Evolutionary conservation across 1,140 invertebrate genomes (phyloP), one percentile per base, ranked within the genome.

Genomic region (Temnothorax nylanderi): DNA sequence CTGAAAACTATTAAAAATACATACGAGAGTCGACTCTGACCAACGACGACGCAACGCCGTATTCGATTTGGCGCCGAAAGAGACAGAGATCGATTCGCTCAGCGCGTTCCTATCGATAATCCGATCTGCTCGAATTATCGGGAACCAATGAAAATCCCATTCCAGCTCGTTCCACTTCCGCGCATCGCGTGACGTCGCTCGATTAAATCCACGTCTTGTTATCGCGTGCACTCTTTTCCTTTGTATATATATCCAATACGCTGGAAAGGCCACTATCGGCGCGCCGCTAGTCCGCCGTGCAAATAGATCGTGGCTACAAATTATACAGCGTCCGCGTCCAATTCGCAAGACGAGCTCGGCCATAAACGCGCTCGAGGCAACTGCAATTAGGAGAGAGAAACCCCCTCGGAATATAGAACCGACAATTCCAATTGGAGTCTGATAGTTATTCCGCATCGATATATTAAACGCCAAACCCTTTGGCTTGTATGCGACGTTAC

Each of bases 151-250:
- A 78, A 78, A 72, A 56, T 81, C 51, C 34, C 65, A 65, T 89
- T 88, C 67, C 67, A 26, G 18, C 26, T 47, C 80, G 54, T 84
- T 77, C 62, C 71, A 64, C 69, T 71, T 75, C 56, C 56, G 72
- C 71, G 58, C 47, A 65, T 72, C 86, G 58, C 44, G 71, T 89
- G 85, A 89, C 72, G 71, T 71, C 47, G 84, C 51, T 51, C 87
- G 88, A 90, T 90, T 90, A 89, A 90, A 65, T 88, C 74, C 34
- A 69, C 84, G 58, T 87, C 87, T 80, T 60, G 87, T 90, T 90
- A 72, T 77, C 80, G 80, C 80, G 69, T 84, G 80, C 54, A 51
- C 71, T 81, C 77, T 77, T 90, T 89, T 77, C 76, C 71, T 60
- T 64, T n/a, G 62, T 72, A 64, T 13, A 65, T 74, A 65, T 74